Base-by-base conservation (phyloP, 2,888 invertebrate genomes). In the Torymus auratus region DNA sequence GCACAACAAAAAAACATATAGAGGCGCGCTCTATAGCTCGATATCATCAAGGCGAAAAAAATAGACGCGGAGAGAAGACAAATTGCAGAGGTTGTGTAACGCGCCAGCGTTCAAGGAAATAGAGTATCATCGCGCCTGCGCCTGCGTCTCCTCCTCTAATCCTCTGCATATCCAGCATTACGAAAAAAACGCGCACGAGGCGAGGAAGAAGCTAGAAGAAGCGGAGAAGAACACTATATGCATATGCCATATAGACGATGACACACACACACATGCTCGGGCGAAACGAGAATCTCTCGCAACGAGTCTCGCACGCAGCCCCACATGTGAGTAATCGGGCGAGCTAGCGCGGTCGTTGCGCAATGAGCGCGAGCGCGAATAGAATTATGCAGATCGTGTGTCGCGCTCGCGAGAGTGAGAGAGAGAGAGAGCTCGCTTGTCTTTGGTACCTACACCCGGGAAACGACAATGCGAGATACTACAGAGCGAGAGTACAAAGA, bases 331-430 rank as follows among this genome's bases (percentile, higher is more conserved):
- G 62, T 78, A 71, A 78, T 72, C 78, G 67, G 17, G 17, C 41
- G 60, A 60, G 60, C 60, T 23, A 28, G 17, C 62, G 17, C 62
- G 17, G 2, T 53, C 20, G 58, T 80, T 75, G 65, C 72, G 76
- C 72, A 76, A 80, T 68, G 50, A 20, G 23, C 60, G 17, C 20
- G 17, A 28, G 55, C 72, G 56, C 76, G 76, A 76, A 72, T 80
- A 68, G 55, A 76, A 80, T 76, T 80, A 80, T 80, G 76, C 76
- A 67, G 76, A 80, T 76, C 58, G 75, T 61, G 74, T 64, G 71
- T 65, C 71, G 56, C 60, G 55, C 55, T 14, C 28, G 15, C 64
- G 13, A 11, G 53, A 10, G 2, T 17, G 14, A n/a, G 17, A 11
- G 56, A 15, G 53, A 11, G 62, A 12, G 17, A 41, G 41, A 41